Evolutionary conservation across 2,888 invertebrate genomes (phyloP), one percentile per base, ranked within the genome.

Genomic region (Lithophane ornitopus): DNA sequence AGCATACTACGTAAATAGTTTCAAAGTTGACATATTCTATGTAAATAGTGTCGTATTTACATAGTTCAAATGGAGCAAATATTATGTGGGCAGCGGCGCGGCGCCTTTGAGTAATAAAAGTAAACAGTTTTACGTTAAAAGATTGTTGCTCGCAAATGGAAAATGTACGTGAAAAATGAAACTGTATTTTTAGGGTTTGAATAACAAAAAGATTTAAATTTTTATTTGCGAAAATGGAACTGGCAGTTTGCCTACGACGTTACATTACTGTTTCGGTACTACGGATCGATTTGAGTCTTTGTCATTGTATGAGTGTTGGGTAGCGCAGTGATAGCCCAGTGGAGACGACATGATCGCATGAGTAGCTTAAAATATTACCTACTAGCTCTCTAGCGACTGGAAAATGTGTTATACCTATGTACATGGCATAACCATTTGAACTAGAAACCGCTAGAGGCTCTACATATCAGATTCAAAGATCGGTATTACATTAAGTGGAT

Each of bases 1-100:
- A 87, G 85, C 85, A 86, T 80, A 74, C 54, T 75, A 79, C 68
- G 78, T 82, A 84, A 83, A 82, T 82, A 83, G 62, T 74, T 80
- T 81, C 74, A 63, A 73, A 78, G 85, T 74, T 84, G 84, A 76
- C 68, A 77, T 74, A 59, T 76, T 81, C 67, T 84, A 75, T 74
- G 78, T 83, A 81, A 79, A 81, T 72, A 78, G 67, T 52, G 12
- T 41, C 70, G 52, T 77, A 66, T 68, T 69, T 82, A 79, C 70
- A 73, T 70, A 74, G 70, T 74, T 69, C 58, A 83, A 84, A 83
- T 74, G 82, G 78, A 84, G 84, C 81, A 84, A 83, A 83, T 74
- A 84, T 69, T 69, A n/a, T 69, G 73, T 80, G 59, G 54, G 61
- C 41, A 71, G 80, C 85, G 85, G 82, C 44, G 80, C 85, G 85